Conservation (phyloP, 2,888 invertebrate species). For the Anorthoa munda region DNA sequence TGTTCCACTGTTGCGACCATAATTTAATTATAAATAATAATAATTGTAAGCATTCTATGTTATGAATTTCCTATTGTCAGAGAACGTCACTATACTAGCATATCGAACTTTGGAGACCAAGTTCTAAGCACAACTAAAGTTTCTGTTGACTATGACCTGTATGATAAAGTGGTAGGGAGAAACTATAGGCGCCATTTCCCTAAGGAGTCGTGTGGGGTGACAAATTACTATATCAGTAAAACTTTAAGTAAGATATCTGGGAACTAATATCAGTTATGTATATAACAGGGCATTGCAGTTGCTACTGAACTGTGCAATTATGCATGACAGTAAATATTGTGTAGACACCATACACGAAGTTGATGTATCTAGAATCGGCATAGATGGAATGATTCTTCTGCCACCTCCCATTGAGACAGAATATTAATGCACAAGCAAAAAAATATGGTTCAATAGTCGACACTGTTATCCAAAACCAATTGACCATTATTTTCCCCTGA, state of each 20-base stretch:
- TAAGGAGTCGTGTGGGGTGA: conserved; percentile 4
- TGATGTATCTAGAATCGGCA: neutral
- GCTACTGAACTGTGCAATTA: neutral
- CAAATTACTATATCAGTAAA: conserved; percentile 17
- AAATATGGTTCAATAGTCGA: neutral
- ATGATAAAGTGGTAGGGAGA: conserved; percentile 38
- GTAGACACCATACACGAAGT: no score
- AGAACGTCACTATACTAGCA: neutral
- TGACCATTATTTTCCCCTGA: neutral
- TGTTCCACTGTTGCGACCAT: no score
- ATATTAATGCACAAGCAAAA: neutral
- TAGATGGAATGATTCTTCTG: neutral
- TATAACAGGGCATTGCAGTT: neutral
- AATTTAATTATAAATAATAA: no score
- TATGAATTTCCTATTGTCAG: neutral
- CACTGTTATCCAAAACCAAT: neutral
- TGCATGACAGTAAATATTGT: neutral
- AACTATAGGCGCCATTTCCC: conserved; percentile 30
- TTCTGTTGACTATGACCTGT: conserved; percentile 37
- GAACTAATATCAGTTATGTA: neutral
- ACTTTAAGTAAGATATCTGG: conserved; percentile 5
- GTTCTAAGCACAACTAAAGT: conserved; percentile 28
- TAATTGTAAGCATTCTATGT: no score
- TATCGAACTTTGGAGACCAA: neutral
- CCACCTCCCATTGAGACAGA: neutral